Evolutionary conservation across 2,888 invertebrate genomes (phyloP), one percentile per base, ranked within the genome.

Genomic region (Philonicus albiceps): DNA sequence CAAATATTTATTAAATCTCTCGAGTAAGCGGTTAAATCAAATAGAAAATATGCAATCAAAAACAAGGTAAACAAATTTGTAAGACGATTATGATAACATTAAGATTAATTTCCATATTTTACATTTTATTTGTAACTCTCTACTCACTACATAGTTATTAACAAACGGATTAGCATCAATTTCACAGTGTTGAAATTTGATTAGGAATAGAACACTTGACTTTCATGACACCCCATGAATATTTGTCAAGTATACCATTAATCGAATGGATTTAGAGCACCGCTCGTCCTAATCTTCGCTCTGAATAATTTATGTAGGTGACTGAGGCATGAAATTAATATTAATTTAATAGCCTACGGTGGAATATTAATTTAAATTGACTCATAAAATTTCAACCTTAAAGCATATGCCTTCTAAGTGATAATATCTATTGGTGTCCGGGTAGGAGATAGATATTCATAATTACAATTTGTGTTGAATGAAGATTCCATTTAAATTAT

Each of bases 301-400:
- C 40, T 43, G 76, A 76, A 76, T 76, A 76, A 76, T 76, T 76
- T 76, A 76, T 76, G 76, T 76, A 40, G 11, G 43, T 22, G 76
- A 22, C 19, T 37, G 22, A 22, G 76, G 40, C 43, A 76, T 76
- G 40, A 76, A 76, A 76, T 40, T 37, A 40, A 40, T 76, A 76
- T 76, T 76, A 76, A 76, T 76, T 76, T 76, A 76, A 76, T 43
- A 27, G 76, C 37, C 76, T 76, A n/a, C 22, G 8, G 76, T 76
- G 34, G 76, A 37, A 76, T 76, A 76, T 76, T 76, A 76, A 76
- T 34, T 76, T 40, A 76, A 76, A 76, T 76, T 76, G 22, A 40
- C 43, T 76, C 76, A 40, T 76, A 76, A 76, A 76, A 76, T 27
- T 27, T 64, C 3, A 19, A 27, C 27, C 22, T 27, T 64, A 3